Evolutionary conservation across 1,140 invertebrate species (phyloP).

Genomic region (Pseudobourletiella spinata): DNA sequence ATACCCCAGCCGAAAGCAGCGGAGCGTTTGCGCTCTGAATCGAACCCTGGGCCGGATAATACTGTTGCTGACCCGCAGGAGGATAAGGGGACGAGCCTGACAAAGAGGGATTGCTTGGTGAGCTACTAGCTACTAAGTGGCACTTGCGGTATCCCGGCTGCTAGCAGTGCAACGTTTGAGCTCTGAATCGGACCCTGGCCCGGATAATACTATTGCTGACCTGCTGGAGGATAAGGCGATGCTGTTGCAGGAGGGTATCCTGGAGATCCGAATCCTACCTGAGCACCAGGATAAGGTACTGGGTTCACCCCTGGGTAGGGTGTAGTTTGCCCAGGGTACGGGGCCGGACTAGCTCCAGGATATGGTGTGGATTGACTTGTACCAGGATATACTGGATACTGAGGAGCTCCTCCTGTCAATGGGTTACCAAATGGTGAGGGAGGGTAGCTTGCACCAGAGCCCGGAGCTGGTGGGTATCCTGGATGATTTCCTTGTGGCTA

Average conservation of each 20-base stretch:
- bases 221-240: constrained; percentile 12
- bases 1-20: too few species aligned
- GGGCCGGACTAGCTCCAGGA: too few species aligned
- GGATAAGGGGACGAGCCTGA: neutral
- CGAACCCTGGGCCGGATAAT: too few species aligned
- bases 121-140: neutral
- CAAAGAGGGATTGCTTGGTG: neutral
- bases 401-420: too few species aligned
- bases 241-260: constrained; percentile 20
- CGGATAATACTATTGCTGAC: neutral
- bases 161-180: neutral
- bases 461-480: too few species aligned
- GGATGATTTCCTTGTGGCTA: too few species aligned
- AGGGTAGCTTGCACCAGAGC: too few species aligned
- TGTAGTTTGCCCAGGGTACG: neutral
- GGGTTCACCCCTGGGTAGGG: neutral
- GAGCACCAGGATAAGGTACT: neutral
- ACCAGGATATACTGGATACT: too few species aligned
- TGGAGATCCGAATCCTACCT: neutral
- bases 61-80: neutral
- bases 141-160: constrained; percentile 22
- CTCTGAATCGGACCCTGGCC: neutral
- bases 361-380: too few species aligned
- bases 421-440: too few species aligned
- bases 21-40: too few species aligned